These are phyloP conservation scores for Scaptomyza cyrtandrae DNA, from an alignment of 2,888 invertebrate species.

Conservation along the genomic window DNA sequence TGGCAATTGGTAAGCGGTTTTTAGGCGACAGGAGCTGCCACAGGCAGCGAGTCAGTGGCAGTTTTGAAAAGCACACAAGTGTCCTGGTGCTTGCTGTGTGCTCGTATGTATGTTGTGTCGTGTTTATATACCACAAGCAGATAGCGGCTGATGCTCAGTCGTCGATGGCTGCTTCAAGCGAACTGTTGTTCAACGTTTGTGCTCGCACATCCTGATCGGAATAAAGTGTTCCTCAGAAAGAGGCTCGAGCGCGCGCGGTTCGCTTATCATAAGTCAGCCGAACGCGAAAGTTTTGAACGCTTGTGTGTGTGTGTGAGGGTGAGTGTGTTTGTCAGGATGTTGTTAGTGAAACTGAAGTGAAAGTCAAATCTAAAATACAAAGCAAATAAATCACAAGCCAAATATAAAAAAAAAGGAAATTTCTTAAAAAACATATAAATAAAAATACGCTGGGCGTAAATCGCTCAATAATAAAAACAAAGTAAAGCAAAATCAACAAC, in stretches of 20 bases:
- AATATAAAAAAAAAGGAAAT: conserved; percentile 33
- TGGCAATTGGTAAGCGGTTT: conserved; percentile 58
- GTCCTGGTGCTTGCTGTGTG: conserved; percentile 60
- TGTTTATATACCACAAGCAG: conserved; percentile 68
- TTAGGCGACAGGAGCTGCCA: conserved; percentile 49
- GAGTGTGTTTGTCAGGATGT: conserved; percentile 34
- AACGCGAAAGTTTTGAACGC: conserved; percentile 37
- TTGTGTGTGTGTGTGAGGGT: conserved; percentile 15
- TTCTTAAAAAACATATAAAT: conserved; percentile 16
- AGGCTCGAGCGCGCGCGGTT: conserved; percentile 61
- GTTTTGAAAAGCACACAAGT: conserved; percentile 67
- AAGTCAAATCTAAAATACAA: conserved; percentile 63
- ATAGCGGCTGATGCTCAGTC: conserved; percentile 71
- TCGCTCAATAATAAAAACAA: conserved; percentile 30
- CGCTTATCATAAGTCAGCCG: conserved; percentile 67
- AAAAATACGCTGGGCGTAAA: conserved; percentile 30
- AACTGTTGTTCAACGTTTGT: conserved; percentile 65
- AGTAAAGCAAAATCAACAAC: conserved; percentile 4
- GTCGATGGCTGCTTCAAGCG: conserved; percentile 76
- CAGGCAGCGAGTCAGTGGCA: conserved; percentile 32
- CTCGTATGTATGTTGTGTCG: conserved; percentile 24
- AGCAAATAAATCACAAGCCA: conserved; percentile 69
- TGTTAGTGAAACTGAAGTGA: conserved; percentile 54
- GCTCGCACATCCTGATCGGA: conserved; percentile 21
- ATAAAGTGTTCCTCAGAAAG: conserved; percentile 19